A percentile compares a stretch with the other conserved stretches of the same genome.
phyloP scores from a whole-genome alignment of 2,113 vertebrate species.

The Elachura formosa region DNA sequence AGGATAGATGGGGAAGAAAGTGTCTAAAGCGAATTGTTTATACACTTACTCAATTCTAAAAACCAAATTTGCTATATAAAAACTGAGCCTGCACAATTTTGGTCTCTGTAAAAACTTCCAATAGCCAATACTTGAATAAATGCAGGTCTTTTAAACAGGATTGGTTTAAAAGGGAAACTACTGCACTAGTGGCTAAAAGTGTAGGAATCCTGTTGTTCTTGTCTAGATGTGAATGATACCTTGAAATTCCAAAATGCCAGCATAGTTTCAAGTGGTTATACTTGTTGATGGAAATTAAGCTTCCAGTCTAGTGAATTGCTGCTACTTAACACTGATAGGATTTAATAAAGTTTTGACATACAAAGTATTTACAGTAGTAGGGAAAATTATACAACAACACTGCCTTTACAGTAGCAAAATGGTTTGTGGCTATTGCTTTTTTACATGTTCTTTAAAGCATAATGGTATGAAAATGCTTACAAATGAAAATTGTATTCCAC shows the following conservation, averaged over 20 bases:
- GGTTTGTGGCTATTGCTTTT: neutral
- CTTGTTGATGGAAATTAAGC: neutral
- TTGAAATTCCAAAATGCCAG: neutral
- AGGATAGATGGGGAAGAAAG: neutral
- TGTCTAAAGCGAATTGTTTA: neutral
- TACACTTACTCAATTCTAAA: neutral
- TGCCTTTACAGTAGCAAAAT: neutral
- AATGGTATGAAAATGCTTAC: neutral
- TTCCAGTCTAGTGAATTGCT: neutral
- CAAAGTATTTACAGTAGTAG: neutral
- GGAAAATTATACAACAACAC: neutral
- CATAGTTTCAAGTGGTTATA: neutral
- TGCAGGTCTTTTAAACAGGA: neutral
- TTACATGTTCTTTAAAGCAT: neutral
- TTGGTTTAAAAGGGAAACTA: neutral
- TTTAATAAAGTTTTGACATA: neutral
- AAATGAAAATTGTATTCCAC: neutral
- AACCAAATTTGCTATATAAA: neutral
- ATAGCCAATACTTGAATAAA: neutral
- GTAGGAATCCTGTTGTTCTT: neutral
- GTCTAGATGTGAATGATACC: neutral
- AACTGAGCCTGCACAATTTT: neutral
- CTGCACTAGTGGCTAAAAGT: neutral
- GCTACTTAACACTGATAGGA: neutral
- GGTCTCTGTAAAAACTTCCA: neutral